These are phyloP conservation scores for Geopemphigus sp. DNA, from an alignment of 1,140 invertebrate genomes.

Conservation along the genomic window DNA sequence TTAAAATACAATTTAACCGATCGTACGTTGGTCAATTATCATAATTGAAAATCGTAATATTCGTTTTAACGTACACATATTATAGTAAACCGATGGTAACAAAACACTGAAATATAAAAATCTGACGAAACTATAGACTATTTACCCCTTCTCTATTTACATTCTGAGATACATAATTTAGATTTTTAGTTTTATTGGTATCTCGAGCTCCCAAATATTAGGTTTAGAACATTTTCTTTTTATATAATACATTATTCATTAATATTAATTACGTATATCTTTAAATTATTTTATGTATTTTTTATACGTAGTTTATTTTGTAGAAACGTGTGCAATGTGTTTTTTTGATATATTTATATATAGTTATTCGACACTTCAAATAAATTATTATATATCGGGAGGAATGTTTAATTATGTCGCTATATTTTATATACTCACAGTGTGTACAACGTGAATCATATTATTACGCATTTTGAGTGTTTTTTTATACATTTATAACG, in stretches of 20 bases:
- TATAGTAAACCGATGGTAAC: no score
- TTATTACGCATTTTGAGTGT: neutral
- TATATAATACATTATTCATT: neutral
- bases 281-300: neutral
- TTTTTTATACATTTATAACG: neutral
- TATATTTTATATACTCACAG: neutral
- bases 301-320: slow-evolving; percentile 11
- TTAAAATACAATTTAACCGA: no score
- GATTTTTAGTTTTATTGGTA: neutral
- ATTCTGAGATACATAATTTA: neutral
- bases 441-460: neutral
- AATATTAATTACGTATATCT: neutral
- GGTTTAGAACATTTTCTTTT: neutral
- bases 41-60: no score
- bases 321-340: slow-evolving; percentile 32
- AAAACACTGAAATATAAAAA: no score
- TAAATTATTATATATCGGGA: slow-evolving; percentile 12
- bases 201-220: neutral
- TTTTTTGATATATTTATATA: neutral
- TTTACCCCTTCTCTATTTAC: no score
- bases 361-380: slow-evolving; percentile 1
- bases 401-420: neutral
- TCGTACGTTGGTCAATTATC: no score
- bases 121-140: neutral
- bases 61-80: no score